Conservation (phyloP, 1,140 invertebrate species). For the Zaprionus gabonicus region DNA sequence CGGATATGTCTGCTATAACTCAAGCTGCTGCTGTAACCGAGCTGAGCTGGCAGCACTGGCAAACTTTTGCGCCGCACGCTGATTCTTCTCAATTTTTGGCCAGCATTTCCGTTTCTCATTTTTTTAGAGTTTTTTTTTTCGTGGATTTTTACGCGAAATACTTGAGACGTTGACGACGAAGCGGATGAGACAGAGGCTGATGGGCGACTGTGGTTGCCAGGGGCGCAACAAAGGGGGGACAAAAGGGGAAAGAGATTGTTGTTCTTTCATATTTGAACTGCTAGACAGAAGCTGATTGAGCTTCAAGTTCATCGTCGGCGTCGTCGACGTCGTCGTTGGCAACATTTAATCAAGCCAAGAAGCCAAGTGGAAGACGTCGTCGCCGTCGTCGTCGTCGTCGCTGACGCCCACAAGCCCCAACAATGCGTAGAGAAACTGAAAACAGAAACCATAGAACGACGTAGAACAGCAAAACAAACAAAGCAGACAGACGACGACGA, state of each 20-base stretch:
- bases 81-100: conserved; percentile 3
- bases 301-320: conserved; percentile 36
- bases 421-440: conserved; percentile 20
- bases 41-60: neutral
- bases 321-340: conserved; percentile 73
- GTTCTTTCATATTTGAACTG: conserved; percentile 43
- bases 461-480: conserved; percentile 40
- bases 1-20: conserved; percentile 11
- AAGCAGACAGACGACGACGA: conserved; percentile 39
- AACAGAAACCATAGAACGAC: neutral
- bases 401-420: conserved; percentile 1
- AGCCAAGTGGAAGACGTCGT: conserved; percentile 76
- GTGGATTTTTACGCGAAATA: conserved; percentile 42
- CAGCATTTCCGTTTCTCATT: conserved; percentile 17
- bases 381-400: conserved; percentile 11
- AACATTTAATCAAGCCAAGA: conserved; percentile 80
- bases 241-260: neutral
- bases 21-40: conserved; percentile 1
- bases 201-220: conserved; percentile 37
- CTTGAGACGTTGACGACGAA: conserved; percentile 72
- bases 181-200: conserved; percentile 12
- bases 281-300: conserved; percentile 67
- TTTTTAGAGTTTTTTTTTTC: neutral
- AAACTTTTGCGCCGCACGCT: conserved; percentile 4
- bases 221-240: neutral